phyloP scores from a whole-genome alignment of 2,113 vertebrate species.

The Athene noctua region DNA sequence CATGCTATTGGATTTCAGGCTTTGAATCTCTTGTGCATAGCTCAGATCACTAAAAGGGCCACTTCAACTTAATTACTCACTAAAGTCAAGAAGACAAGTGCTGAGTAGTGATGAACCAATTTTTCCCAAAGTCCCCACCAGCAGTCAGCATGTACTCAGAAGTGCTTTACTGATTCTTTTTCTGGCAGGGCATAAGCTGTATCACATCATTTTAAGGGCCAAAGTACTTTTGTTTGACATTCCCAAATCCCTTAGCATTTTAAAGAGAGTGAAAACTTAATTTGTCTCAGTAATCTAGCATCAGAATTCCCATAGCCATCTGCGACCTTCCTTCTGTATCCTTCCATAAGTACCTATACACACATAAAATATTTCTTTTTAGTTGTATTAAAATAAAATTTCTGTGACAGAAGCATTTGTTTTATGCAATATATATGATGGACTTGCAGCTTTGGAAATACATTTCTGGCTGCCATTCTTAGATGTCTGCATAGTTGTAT shows the following conservation, averaged over 20 bases:
- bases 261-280: background rate
- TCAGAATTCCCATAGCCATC: background rate
- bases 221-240: background rate
- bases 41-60: conserved; percentile 1
- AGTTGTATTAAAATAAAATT: background rate
- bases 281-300: background rate
- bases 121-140: background rate
- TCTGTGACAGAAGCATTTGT: background rate
- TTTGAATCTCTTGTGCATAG: background rate
- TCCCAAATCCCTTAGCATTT: background rate
- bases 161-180: background rate
- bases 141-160: background rate
- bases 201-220: background rate
- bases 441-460: background rate
- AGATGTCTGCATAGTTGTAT: background rate
- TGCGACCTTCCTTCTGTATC: background rate
- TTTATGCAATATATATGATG: background rate
- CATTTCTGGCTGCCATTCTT: background rate
- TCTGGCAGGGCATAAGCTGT: background rate
- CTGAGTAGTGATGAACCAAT: background rate
- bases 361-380: background rate
- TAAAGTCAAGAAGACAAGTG: conserved; percentile 16
- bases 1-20: background rate
- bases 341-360: background rate
- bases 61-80: conserved; percentile 7